These are phyloP conservation scores for Tricholaema leucomelas DNA, from an alignment of 2,113 vertebrate species.

Conservation along the genomic window DNA sequence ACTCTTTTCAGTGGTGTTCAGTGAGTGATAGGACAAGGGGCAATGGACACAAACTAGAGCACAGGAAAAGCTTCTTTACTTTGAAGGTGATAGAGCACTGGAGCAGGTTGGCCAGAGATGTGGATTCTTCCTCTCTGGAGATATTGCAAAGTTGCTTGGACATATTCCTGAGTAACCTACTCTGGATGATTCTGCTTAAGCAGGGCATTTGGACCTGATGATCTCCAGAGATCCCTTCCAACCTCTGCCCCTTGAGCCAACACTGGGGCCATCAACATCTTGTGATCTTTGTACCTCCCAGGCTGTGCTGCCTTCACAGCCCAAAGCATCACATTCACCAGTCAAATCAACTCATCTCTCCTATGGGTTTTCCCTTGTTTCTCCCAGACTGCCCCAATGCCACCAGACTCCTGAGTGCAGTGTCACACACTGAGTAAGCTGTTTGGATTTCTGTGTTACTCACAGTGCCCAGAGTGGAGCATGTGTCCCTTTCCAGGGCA, in stretches of 20 bases:
- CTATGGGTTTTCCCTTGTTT: neutral
- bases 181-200: too few relatives aligned
- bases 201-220: too few relatives aligned
- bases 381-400: neutral
- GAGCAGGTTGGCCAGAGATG: too few relatives aligned
- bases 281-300: rapidly evolving
- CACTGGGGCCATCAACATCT: rapidly evolving
- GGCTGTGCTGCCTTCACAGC: neutral
- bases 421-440: neutral
- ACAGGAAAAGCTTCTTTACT: too few relatives aligned
- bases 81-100: too few relatives aligned
- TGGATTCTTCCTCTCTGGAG: too few relatives aligned
- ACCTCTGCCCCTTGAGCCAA: neutral
- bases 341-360: rapidly evolving
- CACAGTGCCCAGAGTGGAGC: neutral
- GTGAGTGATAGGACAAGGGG: too few relatives aligned
- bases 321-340: rapidly evolving
- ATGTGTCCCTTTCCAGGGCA: neutral
- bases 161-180: too few relatives aligned
- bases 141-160: too few relatives aligned
- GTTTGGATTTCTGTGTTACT: neutral
- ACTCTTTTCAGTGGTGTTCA: too few relatives aligned
- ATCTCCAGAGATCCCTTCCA: too few relatives aligned
- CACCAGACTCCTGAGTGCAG: rapidly evolving
- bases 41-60: too few relatives aligned